phyloP scores from a whole-genome alignment of 2,888 invertebrate genomes.

The Odontocolon sp. region DNA sequence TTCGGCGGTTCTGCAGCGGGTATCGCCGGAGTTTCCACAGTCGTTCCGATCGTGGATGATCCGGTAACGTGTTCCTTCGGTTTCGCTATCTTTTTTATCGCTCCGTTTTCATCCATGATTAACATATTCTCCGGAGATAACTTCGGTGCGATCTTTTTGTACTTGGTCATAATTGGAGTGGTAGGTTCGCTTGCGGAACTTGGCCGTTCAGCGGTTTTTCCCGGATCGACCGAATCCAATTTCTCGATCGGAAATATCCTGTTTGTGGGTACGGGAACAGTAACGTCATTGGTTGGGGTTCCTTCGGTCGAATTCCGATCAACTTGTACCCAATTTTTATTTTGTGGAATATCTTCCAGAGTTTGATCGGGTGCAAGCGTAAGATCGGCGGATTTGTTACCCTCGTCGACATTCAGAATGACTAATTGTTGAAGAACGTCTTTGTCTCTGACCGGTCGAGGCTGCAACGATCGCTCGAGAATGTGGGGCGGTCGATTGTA shows the following conservation, averaged over 20 bases:
- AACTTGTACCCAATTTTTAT: constrained; percentile 43
- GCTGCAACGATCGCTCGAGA: constrained; percentile 75
- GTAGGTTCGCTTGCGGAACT: background rate
- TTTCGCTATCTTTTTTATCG: constrained; percentile 16
- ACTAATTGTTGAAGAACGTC: constrained; percentile 75
- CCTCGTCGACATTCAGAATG: constrained; percentile 70
- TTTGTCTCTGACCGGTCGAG: constrained; percentile 66
- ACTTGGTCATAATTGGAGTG: constrained; percentile 37
- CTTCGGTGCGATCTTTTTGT: constrained; percentile 33
- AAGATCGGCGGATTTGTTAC: constrained; percentile 59
- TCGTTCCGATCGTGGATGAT: no score
- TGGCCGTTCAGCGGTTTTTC: background rate
- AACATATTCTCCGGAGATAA: constrained; percentile 39
- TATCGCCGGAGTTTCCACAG: constrained; percentile 6
- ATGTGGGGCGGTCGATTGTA: constrained; percentile 77
- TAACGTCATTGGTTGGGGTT: constrained; percentile 30
- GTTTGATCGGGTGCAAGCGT: constrained; percentile 28
- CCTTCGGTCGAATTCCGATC: constrained; percentile 42
- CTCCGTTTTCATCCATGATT: constrained; percentile 35
- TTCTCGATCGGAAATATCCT: constrained; percentile 41
- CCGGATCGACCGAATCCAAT: constrained; percentile 19
- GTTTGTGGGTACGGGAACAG: constrained; percentile 51
- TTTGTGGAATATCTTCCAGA: constrained; percentile 22
- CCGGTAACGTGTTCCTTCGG: background rate
- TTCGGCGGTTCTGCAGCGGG: no score